Base-by-base conservation (phyloP, 2,113 vertebrate species). In the Vanacampus margaritifer region DNA sequence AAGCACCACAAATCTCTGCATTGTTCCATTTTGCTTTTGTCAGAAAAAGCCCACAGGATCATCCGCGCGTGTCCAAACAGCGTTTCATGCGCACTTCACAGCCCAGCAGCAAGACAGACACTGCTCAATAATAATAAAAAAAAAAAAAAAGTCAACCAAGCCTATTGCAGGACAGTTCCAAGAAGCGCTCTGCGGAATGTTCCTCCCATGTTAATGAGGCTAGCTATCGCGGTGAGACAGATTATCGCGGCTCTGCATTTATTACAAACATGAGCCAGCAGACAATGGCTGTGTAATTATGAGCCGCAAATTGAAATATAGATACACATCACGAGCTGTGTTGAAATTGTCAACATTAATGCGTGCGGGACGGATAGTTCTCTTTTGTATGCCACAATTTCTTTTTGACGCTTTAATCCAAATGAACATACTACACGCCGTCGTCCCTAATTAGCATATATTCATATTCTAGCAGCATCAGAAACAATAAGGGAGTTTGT, bases 251-350 rank as follows among this genome's bases (percentile, higher is more conserved):
- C 14, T 43, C 37, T 62, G 60, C 37, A 62, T 62, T 62, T 62
- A 62, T 62, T 62, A 62, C 60, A 62, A 62, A 62, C 60, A 62
- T 23, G 11, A 57, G 37, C 14, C 60, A 24, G 37, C 39, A 57
- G 54, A 62, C 60, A 62, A 62, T 62, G 60, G 23, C 23, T 17
- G 60, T 16, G 60, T 62, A 62, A 62, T 62, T 43, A 62, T 43
- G 37, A 62, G 39, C 39, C n/a, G 60, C 21, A 23, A 62, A 62
- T 62, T 62, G 60, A 62, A 62, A 62, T 62, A 43, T 24, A 43
- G 60, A 62, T 43, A 62, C 60, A 62, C 60, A 62, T 62, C 60
- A 43, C 14, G 23, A 2, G n/a, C 60, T 62, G 37, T 62, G 60
- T 57, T 43, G 37, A 41, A 41, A 43, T 62, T 62, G 60, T 62